Percentiles rank a stretch among this genome's conserved stretches.
These are phyloP conservation scores for Sphecodes monilicornis DNA, from an alignment of 2,888 invertebrate species.

Conservation along the genomic window DNA sequence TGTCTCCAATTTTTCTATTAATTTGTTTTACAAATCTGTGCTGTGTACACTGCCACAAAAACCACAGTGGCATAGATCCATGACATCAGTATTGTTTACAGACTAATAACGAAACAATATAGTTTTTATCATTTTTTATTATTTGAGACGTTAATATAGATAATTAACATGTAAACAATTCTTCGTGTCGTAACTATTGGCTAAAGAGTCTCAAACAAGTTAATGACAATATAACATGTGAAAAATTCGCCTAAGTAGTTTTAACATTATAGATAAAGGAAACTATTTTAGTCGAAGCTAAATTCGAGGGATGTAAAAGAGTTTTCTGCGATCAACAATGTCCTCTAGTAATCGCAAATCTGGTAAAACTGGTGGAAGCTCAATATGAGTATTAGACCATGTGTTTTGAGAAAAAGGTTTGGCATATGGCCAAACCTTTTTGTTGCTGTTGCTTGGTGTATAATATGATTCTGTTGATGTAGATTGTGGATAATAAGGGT, in stretches of 20 bases:
- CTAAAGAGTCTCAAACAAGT: not conserved
- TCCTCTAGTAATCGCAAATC: conserved; percentile 79
- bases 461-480: conserved; percentile 78
- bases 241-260: not conserved
- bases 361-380: conserved; percentile 78
- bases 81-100: not conserved
- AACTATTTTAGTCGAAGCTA: conserved; percentile 48
- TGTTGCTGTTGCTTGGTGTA: conserved; percentile 65
- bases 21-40: not conserved
- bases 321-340: conserved; percentile 78
- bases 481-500: conserved; percentile 79
- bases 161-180: not conserved
- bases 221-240: not conserved
- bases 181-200: not conserved
- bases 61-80: not conserved
- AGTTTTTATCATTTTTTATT: not conserved
- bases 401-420: conserved; percentile 45
- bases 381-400: conserved; percentile 61
- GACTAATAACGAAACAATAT: not conserved
- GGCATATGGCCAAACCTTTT: conserved; percentile 32
- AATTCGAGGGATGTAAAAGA: conserved; percentile 78
- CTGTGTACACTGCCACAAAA: not conserved
- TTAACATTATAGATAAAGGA: not conserved
- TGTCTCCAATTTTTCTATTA: conserved; percentile 58
- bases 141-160: not conserved